Evolutionary conservation across 1,140 invertebrate species (phyloP), one percentile per base, ranked within the genome.

Genomic region (Lepidurus arcticus): DNA sequence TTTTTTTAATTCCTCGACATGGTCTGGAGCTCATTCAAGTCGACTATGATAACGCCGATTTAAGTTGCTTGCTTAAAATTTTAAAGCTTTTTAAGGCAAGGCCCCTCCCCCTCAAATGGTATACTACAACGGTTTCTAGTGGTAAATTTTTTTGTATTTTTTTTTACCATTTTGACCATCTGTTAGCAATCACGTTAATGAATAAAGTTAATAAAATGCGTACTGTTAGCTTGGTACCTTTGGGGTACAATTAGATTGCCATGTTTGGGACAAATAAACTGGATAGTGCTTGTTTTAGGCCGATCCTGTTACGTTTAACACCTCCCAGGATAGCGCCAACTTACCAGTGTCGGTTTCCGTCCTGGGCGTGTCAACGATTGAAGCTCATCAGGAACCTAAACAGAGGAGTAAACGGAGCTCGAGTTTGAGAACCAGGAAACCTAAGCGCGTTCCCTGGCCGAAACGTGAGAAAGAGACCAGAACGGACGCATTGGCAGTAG

Each of bases 181-280:
- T 65, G 53, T 65, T 65, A 65, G 34, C 21, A 65, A 21, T n/a
- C 53, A n/a, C 21, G 53, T 65, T 65, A 65, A 21, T 65, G 8
- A 21, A 21, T 65, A 21, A 65, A 65, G 21, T 65, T 7, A 65
- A 65, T 65, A 65, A 65, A 65, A 65, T n/a, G 53, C 53, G 53
- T 65, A 65, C 53, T 21, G 53, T 65, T 65, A 65, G 53, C 53
- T n/a, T 65, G 53, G 53, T 65, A n/a, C 9, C 53, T 65, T 65
- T 65, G 53, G 53, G 53, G 53, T 65, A 21, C 21, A 65, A 10
- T 65, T 65, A n/a, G 8, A 13, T 65, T 65, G n/a, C 53, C 0
- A 65, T 34, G 34, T 65, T 65, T 65, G 53, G 53, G 21, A 65
- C 53, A 65, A n/a, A 16, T 21, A 65, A 34, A 65, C 21, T 65